Evolutionary conservation across 2,113 vertebrate genomes (phyloP).

Genomic region (Baryphthengus martii): DNA sequence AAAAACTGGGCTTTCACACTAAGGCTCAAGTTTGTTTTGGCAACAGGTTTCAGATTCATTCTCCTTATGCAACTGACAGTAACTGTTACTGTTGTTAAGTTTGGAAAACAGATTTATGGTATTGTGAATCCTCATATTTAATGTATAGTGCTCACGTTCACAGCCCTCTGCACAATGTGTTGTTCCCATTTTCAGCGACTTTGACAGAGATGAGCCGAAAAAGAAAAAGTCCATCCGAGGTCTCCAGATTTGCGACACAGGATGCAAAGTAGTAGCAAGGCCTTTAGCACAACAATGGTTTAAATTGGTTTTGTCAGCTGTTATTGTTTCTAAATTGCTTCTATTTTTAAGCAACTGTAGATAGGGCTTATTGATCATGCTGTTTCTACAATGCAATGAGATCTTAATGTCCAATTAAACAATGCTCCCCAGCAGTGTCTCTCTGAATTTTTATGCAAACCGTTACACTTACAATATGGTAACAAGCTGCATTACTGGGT

Average conservation of each 20-base stretch:
- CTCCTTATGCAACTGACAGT: background rate
- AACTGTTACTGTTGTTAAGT: background rate
- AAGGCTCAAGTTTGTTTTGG: slow-evolving; percentile 17
- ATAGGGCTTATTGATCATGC: background rate
- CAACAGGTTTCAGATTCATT: background rate
- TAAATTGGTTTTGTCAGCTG: background rate
- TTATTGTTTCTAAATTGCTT: background rate
- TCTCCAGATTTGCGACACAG: background rate
- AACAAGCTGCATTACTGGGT: background rate
- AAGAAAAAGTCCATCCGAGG: background rate
- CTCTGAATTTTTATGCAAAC: background rate
- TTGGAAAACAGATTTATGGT: background rate
- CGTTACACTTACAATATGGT: background rate
- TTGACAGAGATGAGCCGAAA: background rate
- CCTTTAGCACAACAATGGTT: background rate
- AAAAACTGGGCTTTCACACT: slow-evolving; percentile 1
- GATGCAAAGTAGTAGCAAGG: background rate
- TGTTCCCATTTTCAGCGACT: background rate
- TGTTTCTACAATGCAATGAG: background rate
- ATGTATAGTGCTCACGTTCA: background rate
- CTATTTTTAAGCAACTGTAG: background rate
- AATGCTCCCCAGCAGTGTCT: background rate
- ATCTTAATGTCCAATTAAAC: background rate
- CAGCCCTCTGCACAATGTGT: accelerated
- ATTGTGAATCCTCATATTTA: background rate